A percentile compares a stretch with the other conserved stretches of the same genome.
Evolutionary conservation across 1,140 invertebrate genomes (phyloP).

Genomic region (Zaprionus nigranus): DNA sequence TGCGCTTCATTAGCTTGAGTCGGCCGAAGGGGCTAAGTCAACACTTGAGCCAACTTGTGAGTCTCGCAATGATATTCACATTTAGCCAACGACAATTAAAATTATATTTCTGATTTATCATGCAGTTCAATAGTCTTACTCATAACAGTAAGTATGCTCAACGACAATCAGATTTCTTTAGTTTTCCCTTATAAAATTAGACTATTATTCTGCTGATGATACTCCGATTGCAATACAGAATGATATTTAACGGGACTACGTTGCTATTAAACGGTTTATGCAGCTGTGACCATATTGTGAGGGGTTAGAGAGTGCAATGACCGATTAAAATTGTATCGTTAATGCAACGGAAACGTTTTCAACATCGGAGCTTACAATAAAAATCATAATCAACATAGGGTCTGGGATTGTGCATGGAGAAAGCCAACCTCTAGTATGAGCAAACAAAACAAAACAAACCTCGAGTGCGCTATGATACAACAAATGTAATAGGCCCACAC

Average conservation of each 20-base stretch:
- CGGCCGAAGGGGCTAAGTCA: slow-evolving; percentile 11
- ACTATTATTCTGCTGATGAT: slow-evolving; percentile 19
- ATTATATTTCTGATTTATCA: slow-evolving; percentile 76
- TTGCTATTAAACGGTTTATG: slow-evolving; percentile 43
- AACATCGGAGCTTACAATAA: slow-evolving; percentile 22
- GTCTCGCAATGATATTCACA: slow-evolving; percentile 68
- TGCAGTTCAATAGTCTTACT: slow-evolving; percentile 52
- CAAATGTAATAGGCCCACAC: slow-evolving; percentile 50
- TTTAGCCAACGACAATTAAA: slow-evolving; percentile 61
- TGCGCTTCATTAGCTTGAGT: slow-evolving; percentile 73
- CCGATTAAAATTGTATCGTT: slow-evolving; percentile 59
- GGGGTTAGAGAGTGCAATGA: slow-evolving; percentile 40
- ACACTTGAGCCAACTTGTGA: slow-evolving; percentile 18
- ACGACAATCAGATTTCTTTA: slow-evolving; percentile 35
- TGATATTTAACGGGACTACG: slow-evolving; percentile 1
- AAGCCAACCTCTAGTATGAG: slow-evolving; percentile 27
- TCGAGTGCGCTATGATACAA: slow-evolving; percentile 63
- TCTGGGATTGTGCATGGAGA: slow-evolving; percentile 18
- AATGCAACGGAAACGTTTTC: slow-evolving; percentile 39
- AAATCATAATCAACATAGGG: slow-evolving; percentile 24
- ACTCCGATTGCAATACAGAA: slow-evolving; percentile 3
- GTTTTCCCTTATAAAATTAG: slow-evolving; percentile 23
- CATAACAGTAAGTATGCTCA: slow-evolving; percentile 25
- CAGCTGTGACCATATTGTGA: slow-evolving; percentile 24
- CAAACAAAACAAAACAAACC: slow-evolving; percentile 49